phyloP scores from a whole-genome alignment of 1,140 invertebrate species.

The Platyura marginata region DNA sequence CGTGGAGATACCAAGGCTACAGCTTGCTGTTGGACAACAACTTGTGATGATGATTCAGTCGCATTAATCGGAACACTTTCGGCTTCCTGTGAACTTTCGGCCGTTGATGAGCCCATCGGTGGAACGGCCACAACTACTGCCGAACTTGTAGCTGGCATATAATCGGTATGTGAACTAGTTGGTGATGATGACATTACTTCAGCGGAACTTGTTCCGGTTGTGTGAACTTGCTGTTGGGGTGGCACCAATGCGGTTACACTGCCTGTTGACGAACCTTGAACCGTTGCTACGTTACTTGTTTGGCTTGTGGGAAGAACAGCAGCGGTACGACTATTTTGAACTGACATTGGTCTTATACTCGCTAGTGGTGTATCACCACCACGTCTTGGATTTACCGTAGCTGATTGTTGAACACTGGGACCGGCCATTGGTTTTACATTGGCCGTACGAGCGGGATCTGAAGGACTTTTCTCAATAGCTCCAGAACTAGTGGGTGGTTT shows the following conservation, averaged over 20 bases:
- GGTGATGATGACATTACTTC: slow-evolving; percentile 34
- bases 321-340: slow-evolving; percentile 45
- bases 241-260: slow-evolving; percentile 35
- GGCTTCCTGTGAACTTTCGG: slow-evolving; percentile 23
- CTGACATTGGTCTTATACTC: slow-evolving; percentile 80
- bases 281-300: slow-evolving; percentile 5
- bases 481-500: slow-evolving; percentile 43
- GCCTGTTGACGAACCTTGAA: slow-evolving; percentile 6
- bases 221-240: slow-evolving; percentile 36
- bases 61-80: slow-evolving; percentile 13
- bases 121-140: slow-evolving; percentile 28
- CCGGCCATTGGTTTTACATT: slow-evolving; percentile 85
- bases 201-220: slow-evolving; percentile 32
- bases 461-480: slow-evolving; percentile 43
- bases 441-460: slow-evolving; percentile 60
- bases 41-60: slow-evolving; percentile 6
- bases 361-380: slow-evolving; percentile 65
- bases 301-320: slow-evolving; percentile 60
- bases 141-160: slow-evolving; percentile 50
- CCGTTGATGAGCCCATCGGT: slow-evolving; percentile 19
- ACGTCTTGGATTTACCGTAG: slow-evolving; percentile 36
- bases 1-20: slow-evolving; percentile 54
- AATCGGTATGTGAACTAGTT: slow-evolving; percentile 42
- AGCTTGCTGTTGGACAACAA: slow-evolving; percentile 37
- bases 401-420: slow-evolving; percentile 25